Evolutionary conservation across 2,888 invertebrate species (phyloP).

Genomic region (Agriopis aurantiaria): DNA sequence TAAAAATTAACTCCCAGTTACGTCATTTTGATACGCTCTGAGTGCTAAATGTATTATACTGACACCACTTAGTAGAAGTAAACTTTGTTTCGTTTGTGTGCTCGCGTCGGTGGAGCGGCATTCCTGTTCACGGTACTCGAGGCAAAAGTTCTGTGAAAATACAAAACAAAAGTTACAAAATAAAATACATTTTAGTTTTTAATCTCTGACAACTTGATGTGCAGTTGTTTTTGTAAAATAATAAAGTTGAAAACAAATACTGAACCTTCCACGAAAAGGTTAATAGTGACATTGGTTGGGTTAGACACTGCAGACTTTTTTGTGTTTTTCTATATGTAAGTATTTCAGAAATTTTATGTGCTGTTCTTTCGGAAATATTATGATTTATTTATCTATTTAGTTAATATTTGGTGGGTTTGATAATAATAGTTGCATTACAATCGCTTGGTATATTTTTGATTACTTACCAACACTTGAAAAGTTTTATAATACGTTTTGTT

Average conservation of each 20-base stretch:
- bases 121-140: conserved; percentile 77
- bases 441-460: not conserved
- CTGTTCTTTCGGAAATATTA: too few relatives aligned
- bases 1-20: conserved; percentile 48
- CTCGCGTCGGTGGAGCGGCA: conserved; percentile 63
- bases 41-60: conserved; percentile 57
- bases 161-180: conserved; percentile 13
- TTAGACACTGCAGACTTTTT: too few relatives aligned
- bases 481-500: too few relatives aligned
- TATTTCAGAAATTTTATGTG: too few relatives aligned
- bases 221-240: not conserved
- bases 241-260: not conserved
- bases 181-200: not conserved
- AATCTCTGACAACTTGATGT: not conserved
- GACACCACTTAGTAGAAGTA: conserved; percentile 58
- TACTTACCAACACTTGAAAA: too few relatives aligned
- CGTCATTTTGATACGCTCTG: conserved; percentile 40
- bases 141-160: conserved; percentile 77
- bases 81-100: conserved; percentile 46
- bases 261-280: conserved; percentile 6
- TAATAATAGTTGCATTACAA: not conserved
- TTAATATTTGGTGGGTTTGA: not conserved
- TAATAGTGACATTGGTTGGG: not conserved
- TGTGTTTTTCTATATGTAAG: too few relatives aligned
- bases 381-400: too few relatives aligned